Base-by-base conservation (phyloP, 2,797 vertebrate genomes). In the Silurus aristotelis region DNA sequence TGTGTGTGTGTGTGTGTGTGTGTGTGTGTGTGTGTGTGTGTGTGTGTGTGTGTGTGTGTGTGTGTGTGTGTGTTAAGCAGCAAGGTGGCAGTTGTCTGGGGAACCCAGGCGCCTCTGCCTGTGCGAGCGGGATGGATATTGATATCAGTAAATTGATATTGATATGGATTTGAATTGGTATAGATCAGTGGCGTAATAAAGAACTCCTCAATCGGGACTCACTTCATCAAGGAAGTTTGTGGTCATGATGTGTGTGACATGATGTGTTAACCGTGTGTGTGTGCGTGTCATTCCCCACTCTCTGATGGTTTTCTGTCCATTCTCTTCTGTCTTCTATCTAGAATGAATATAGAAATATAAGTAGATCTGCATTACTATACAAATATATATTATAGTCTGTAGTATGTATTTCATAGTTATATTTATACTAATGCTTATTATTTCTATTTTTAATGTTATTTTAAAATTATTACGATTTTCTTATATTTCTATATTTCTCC, bases 91-190 rank as follows among this genome's bases (percentile, higher is more conserved):
- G 90, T 86, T 88, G 91, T 92, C 90, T 93, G 91, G 89, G 83
- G 87, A 92, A 91, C 92, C 92, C 90, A 92, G 88, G 90, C 92
- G 89, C 91, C 92, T 93, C 89, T 93, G 96, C 96, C 95, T 87
- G 93, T 90, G 95, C 95, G 96, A 96, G 93, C 89, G 89, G 94
- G 95, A 96, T 96, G 93, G 96, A 97, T 98, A 99, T 97, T 97
- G 97, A 97, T 97, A 98, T 96, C 93, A 96, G 96, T 96, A 98
- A 98, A 98, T 97, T 96, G 96, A 97, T 97, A 98, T 98, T 96
- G 96, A 99, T 97, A 97, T 96, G 94, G 95, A 95, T 97, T 96
- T 96, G 92, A 90, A 95, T 95, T 95, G 92, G 92, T 94, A 95
- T 96, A 92, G 96, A 98, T 97, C 94, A 92, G 95, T 92, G 91